Percentiles rank a stretch among this genome's conserved stretches.
Conservation (phyloP, 2,797 vertebrate species). For the Chaetodon trifasciatus region DNA sequence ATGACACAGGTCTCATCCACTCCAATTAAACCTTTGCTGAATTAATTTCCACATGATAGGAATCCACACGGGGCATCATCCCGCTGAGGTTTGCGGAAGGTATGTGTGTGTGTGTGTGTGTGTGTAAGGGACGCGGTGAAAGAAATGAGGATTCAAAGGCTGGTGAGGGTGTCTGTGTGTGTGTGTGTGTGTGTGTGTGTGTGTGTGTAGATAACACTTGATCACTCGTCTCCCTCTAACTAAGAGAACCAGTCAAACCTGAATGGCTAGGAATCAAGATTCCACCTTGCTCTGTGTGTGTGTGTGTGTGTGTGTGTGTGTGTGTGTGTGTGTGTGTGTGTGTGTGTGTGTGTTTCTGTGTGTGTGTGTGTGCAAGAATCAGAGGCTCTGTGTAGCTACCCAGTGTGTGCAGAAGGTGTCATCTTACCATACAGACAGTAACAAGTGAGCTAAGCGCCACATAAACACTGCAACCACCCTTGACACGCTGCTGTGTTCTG, state of each 20-base stretch:
- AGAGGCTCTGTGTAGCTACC: constrained; percentile 56
- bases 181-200: background rate
- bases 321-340: constrained; percentile 19
- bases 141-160: background rate
- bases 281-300: constrained; percentile 15
- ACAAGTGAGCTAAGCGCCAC: background rate
- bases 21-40: too few relatives aligned
- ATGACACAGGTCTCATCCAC: too few relatives aligned
- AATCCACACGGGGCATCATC: background rate
- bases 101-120: too few relatives aligned
- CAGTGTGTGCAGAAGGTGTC: constrained; percentile 42
- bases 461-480: constrained; percentile 5
- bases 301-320: constrained; percentile 20
- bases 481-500: background rate
- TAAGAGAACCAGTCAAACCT: constrained; percentile 74
- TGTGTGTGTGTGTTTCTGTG: constrained; percentile 19
- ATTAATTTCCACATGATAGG: background rate
- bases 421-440: constrained; percentile 52
- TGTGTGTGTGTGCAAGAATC: constrained; percentile 39
- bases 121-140: too few relatives aligned
- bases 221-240: constrained; percentile 34
- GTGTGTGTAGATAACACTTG: constrained; percentile 17
- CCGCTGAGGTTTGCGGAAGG: too few relatives aligned
- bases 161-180: background rate
- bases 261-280: constrained; percentile 61